These are phyloP conservation scores for Caenorhabditis angaria DNA, from an alignment of 2,888 invertebrate genomes.

Conservation along the genomic window DNA sequence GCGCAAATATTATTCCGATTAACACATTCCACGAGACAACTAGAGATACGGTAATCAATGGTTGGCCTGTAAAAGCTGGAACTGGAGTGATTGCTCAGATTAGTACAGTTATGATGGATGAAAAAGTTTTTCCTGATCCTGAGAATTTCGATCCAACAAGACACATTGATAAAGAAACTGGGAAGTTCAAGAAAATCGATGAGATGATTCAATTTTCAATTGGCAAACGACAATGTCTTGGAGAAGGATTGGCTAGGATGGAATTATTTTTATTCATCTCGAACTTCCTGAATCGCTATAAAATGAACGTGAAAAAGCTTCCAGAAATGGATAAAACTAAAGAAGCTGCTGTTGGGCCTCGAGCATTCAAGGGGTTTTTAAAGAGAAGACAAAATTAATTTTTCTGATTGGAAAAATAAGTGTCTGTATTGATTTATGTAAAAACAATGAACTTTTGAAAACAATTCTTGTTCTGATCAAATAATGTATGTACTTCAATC, in stretches of 20 bases:
- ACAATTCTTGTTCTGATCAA: background rate
- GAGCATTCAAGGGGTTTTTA: background rate
- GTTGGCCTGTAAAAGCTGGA: constrained; percentile 14
- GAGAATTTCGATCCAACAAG: constrained; percentile 34
- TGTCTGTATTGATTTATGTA: background rate
- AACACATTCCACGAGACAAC: constrained; percentile 30
- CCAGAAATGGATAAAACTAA: background rate
- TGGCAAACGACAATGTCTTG: constrained; percentile 48
- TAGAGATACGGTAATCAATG: constrained; percentile 21
- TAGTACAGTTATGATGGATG: constrained; percentile 29
- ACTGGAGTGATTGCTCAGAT: constrained; percentile 44
- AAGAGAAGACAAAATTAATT: background rate
- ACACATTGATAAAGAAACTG: constrained; percentile 43
- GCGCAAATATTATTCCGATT: constrained; percentile 33
- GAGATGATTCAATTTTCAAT: constrained; percentile 43
- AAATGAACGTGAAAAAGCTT: background rate
- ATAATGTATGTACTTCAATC: too few species aligned
- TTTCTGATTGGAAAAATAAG: too few species aligned
- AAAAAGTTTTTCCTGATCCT: constrained; percentile 33
- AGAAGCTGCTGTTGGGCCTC: background rate
- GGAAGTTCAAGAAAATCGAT: constrained; percentile 49
- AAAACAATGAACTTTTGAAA: background rate
- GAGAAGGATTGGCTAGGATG: constrained; percentile 49
- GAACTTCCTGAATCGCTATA: constrained; percentile 44
- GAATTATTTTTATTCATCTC: constrained; percentile 47